Percentiles rank a stretch among this genome's conserved stretches.
Conservation (phyloP, 2,113 vertebrate species). For the Circaetus gallicus region DNA sequence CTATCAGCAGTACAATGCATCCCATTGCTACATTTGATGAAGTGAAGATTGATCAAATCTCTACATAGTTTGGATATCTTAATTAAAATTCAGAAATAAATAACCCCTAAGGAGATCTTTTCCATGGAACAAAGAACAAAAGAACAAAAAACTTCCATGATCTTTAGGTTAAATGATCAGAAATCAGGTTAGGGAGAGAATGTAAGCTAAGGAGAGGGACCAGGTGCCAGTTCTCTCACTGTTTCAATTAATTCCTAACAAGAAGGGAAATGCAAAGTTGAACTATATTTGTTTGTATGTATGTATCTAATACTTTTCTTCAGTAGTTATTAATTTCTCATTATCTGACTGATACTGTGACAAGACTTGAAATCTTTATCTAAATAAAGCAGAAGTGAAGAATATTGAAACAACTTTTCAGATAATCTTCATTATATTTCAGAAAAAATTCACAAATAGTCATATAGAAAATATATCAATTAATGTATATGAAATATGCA, state of each 20-base stretch:
- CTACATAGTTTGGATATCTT: not conserved
- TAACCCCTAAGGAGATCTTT: not conserved
- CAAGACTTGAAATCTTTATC: not conserved
- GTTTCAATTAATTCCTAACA: not conserved
- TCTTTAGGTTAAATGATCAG: not conserved
- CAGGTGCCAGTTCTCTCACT: not conserved
- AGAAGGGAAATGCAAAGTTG: fast-evolving
- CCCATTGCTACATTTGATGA: not conserved
- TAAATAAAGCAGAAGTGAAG: not conserved
- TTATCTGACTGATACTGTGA: not conserved
- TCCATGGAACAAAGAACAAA: not conserved
- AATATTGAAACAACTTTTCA: not conserved
- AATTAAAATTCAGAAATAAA: not conserved
- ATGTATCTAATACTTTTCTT: not conserved
- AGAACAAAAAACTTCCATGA: not conserved
- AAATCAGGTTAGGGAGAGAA: not conserved
- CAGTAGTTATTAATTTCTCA: not conserved
- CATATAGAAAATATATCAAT: not conserved
- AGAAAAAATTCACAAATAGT: not conserved
- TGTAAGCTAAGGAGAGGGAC: not conserved
- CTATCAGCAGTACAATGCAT: not conserved
- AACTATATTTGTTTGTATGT: not conserved
- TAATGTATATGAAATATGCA: not conserved
- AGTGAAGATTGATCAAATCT: not conserved
- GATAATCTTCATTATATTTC: not conserved